A percentile compares a stretch with the other conserved stretches of the same genome.
These are phyloP conservation scores for Silurus lanzhouensis DNA, from an alignment of 2,797 vertebrate species.

Conservation along the genomic window DNA sequence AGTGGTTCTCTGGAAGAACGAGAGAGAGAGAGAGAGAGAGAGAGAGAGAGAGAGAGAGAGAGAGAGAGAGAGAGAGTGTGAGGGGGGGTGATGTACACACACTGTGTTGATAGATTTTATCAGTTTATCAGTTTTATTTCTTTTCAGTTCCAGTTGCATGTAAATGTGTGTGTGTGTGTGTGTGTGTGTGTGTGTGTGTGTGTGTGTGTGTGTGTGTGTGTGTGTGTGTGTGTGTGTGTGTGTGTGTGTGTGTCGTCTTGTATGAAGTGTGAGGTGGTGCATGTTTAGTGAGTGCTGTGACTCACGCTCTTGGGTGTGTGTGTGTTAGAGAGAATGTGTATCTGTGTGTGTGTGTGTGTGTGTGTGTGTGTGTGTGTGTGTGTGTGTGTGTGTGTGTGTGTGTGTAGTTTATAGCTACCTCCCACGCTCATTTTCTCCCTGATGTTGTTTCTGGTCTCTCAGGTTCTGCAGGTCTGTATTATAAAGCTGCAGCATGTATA, in stretches of 20 bases:
- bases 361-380: neutral
- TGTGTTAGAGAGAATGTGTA: neutral
- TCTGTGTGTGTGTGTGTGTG: neutral
- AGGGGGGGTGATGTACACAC: neutral
- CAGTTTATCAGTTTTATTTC: neutral
- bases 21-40: neutral
- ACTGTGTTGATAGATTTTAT: neutral
- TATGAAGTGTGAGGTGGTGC: neutral
- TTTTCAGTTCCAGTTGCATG: neutral
- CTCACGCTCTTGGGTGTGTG: neutral
- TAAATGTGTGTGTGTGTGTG: neutral
- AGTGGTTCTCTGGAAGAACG: conserved; percentile 39
- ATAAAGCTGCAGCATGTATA: neutral
- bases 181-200: neutral
- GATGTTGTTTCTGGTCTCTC: conserved; percentile 15
- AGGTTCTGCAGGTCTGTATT: conserved; percentile 26
- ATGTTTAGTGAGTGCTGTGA: conserved; percentile 19
- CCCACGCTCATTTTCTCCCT: neutral
- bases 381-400: neutral
- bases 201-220: neutral
- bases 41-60: neutral
- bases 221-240: neutral
- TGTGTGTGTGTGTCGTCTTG: neutral
- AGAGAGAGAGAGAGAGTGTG: neutral
- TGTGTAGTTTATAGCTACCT: neutral